Evolutionary conservation across 1,140 invertebrate genomes (phyloP).

Genomic region (Hylyphantes graminicola): DNA sequence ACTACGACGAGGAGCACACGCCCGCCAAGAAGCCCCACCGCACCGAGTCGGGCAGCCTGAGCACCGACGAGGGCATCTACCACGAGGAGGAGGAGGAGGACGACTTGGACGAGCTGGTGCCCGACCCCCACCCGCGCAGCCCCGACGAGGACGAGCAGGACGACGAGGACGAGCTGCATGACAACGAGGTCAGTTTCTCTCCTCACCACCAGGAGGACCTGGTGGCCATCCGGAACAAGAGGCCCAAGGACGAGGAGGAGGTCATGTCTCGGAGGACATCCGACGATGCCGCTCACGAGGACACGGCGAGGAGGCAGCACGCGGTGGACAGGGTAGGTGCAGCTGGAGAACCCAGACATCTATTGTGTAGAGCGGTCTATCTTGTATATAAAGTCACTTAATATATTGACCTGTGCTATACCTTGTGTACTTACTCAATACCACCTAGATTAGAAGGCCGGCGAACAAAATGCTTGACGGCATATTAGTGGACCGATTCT

Average conservation of each 20-base stretch:
- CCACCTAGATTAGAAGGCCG: too few relatives aligned
- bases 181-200: conserved; percentile 61
- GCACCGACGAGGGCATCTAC: conserved; percentile 64
- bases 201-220: conserved; percentile 61
- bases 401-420: too few relatives aligned
- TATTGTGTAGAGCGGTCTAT: too few relatives aligned
- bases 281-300: conserved; percentile 52
- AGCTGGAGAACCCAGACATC: background rate
- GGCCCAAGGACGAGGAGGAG: conserved; percentile 39
- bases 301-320: conserved; percentile 26
- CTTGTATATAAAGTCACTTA: too few relatives aligned
- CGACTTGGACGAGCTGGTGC: conserved; percentile 40
- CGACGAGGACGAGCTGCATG: conserved; percentile 60
- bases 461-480: too few relatives aligned
- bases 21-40: conserved; percentile 31
- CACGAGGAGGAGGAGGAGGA: conserved; percentile 61
- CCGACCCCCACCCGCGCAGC: conserved; percentile 35
- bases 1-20: conserved; percentile 60
- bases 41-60: conserved; percentile 61
- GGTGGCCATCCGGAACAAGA: conserved; percentile 60
- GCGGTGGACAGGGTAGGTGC: background rate
- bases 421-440: too few relatives aligned
- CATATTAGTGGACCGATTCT: too few relatives aligned
- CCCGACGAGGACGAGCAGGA: conserved; percentile 43
- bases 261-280: conserved; percentile 58